These are phyloP conservation scores for Muraenolepis orangiensis DNA, from an alignment of 2,797 vertebrate genomes.

Conservation along the genomic window DNA sequence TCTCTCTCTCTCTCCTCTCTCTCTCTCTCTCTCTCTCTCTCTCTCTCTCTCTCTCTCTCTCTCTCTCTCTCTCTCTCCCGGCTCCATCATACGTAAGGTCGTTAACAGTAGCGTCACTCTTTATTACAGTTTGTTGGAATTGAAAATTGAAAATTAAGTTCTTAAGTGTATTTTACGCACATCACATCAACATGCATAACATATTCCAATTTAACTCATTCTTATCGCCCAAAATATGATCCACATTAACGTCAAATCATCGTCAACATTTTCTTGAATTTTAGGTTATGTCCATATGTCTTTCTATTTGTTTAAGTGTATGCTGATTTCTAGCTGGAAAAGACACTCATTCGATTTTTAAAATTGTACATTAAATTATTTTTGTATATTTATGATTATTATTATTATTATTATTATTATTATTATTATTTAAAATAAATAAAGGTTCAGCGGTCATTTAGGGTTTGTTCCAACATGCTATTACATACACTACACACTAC, in stretches of 20 bases:
- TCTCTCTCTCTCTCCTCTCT: too few species aligned
- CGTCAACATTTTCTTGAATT: too few species aligned
- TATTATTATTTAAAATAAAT: too few species aligned
- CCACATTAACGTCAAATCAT: too few species aligned
- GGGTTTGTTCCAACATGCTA: too few species aligned
- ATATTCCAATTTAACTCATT: too few species aligned
- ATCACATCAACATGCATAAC: not conserved
- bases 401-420: too few species aligned
- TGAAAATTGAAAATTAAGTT: not conserved
- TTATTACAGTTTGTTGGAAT: not conserved
- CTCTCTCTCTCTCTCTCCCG: not conserved
- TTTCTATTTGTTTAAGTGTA: not conserved
- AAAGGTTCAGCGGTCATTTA: too few species aligned
- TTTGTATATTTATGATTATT: not conserved
- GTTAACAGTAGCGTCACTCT: not conserved
- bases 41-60: not conserved
- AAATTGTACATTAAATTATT: not conserved
- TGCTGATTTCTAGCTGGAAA: not conserved
- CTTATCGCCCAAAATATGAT: too few species aligned
- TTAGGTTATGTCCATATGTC: not conserved
- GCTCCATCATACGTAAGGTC: not conserved
- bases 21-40: too few species aligned
- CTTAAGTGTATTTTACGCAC: not conserved
- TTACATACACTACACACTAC: too few species aligned
- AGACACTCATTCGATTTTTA: not conserved